Evolutionary conservation across 2,888 invertebrate genomes (phyloP), one percentile per base, ranked within the genome.

Genomic region (Caenorhabditis doughertyi): DNA sequence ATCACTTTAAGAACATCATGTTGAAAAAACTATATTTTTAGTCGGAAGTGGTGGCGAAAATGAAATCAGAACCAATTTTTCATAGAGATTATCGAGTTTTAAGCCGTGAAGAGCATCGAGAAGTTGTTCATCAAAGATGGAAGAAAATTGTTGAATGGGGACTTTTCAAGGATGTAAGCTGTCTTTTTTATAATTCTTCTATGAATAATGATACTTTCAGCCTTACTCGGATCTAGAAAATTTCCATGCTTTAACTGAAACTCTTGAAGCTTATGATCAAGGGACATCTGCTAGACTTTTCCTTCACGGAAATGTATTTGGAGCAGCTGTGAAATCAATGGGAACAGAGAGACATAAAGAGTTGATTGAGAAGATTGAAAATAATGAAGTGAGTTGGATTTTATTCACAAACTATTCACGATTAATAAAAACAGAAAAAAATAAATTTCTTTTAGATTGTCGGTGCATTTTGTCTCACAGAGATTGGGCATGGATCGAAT

Each of bases 401-500:
- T 3, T 23, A 18, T 9, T 39, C 25, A 27, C 9, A 5, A 44
- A 62, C 13, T 3, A n/a, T n/a, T 9, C 16, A 29, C 11, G 2
- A 7, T 0, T 25, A 27, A 47, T 32, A 27, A 16, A 13, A 21
- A 11, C 27, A n/a, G 13, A n/a, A n/a, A n/a, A 35, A 18, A 67
- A 49, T 0, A 23, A 11, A 55, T 27, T n/a, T 11, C 18, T 73
- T 84, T 44, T 83, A 94, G 93, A 93, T 95, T 71, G 93, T 95
- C 83, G 95, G 96, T 3, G 96, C 96, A 89, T 96, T 96, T 92
- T 95, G 96, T 0, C 92, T 97, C 55, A 97, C 97, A 0, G 97
- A 97, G 92, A 94, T 97, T 9, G 94, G 95, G 0, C 97, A 97
- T 92, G 97, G 97, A 0, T 96, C 96, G 29, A 97, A 97, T 92